Conservation (phyloP, 2,113 vertebrate genomes). For the Uropsilus gracilis region DNA sequence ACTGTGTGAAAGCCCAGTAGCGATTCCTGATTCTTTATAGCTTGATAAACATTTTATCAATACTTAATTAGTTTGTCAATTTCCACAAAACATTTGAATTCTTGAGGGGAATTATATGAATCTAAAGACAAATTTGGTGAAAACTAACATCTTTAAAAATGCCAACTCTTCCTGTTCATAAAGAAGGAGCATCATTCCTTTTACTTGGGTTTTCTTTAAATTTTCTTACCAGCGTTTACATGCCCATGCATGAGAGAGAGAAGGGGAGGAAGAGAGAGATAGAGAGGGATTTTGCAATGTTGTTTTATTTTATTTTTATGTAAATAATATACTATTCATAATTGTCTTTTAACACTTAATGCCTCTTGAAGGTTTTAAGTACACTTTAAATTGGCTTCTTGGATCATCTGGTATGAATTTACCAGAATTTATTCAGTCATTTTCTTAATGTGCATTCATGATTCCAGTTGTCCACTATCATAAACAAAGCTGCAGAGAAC, state of each 20-base stretch:
- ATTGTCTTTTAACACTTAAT: not conserved
- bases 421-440: not conserved
- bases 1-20: not conserved
- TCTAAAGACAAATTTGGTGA: not conserved
- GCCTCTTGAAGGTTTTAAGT: not conserved
- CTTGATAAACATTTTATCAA: not conserved
- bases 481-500: not conserved
- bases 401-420: not conserved
- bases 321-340: not conserved
- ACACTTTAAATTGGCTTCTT: not conserved
- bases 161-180: not conserved
- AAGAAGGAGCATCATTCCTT: not conserved
- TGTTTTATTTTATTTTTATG: too few relatives aligned
- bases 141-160: not conserved
- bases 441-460: not conserved
- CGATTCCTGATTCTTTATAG: not conserved
- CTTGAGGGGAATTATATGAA: not conserved
- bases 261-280: too few relatives aligned
- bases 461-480: not conserved
- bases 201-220: not conserved
- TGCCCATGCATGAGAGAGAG: too few relatives aligned
- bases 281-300: too few relatives aligned
- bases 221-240: too few relatives aligned
- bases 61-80: not conserved
- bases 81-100: not conserved